phyloP scores from a whole-genome alignment of 2,888 invertebrate species.

The Seira ritae region DNA sequence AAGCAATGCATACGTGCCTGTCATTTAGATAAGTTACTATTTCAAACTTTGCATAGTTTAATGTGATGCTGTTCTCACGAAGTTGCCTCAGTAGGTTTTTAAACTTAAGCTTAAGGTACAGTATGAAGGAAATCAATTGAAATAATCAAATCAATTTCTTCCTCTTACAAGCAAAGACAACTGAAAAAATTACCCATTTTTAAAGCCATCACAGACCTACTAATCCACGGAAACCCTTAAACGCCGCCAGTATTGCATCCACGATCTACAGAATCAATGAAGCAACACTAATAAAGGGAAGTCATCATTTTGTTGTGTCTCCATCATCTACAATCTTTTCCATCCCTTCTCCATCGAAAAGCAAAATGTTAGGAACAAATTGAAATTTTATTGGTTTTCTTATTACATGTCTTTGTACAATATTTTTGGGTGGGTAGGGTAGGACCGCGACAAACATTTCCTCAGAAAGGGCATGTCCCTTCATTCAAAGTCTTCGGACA shows the following conservation, averaged over 20 bases:
- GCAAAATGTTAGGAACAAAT: slow-evolving; percentile 40
- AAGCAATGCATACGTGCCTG: too few relatives aligned
- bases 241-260: slow-evolving; percentile 30
- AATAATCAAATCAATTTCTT: slow-evolving; percentile 53
- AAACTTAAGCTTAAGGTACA: neutral
- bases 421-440: slow-evolving; percentile 29
- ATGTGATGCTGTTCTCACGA: too few relatives aligned
- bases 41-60: too few relatives aligned
- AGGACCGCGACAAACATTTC: neutral
- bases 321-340: slow-evolving; percentile 19
- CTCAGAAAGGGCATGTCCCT: neutral
- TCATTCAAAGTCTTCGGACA: neutral
- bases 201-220: slow-evolving; percentile 18
- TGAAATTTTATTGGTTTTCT: slow-evolving; percentile 59
- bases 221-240: slow-evolving; percentile 39
- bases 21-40: too few relatives aligned
- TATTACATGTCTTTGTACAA: slow-evolving; percentile 21
- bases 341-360: slow-evolving; percentile 17
- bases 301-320: slow-evolving; percentile 25
- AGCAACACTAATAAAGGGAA: slow-evolving; percentile 25
- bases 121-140: slow-evolving; percentile 48
- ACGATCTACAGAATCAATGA: slow-evolving; percentile 41
- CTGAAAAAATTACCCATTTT: slow-evolving; percentile 1
- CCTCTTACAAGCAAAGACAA: neutral
- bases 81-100: too few relatives aligned